Percentiles rank a stretch among this genome's conserved stretches.
Conservation (phyloP, 2,888 invertebrate genomes). For the Toxonevra muliebris region DNA sequence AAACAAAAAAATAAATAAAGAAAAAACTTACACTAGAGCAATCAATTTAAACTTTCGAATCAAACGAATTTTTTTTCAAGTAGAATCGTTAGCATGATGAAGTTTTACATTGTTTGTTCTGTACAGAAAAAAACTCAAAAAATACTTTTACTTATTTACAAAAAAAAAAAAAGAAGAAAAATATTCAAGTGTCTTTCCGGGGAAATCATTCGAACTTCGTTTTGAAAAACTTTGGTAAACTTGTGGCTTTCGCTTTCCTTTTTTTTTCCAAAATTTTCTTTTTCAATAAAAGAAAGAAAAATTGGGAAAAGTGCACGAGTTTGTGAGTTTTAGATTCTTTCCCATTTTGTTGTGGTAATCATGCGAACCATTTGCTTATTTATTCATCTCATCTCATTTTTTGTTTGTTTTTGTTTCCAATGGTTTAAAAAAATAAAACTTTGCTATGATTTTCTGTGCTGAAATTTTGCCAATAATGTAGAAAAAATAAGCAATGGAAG, state of each 20-base stretch:
- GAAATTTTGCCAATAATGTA: slow-evolving; percentile 15
- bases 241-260: too few species aligned
- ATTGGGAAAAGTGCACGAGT: too few species aligned
- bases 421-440: slow-evolving; percentile 6
- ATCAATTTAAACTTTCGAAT: slow-evolving; percentile 2
- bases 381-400: slow-evolving; percentile 21
- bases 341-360: slow-evolving; percentile 14
- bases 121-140: background rate
- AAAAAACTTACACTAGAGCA: background rate
- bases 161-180: background rate
- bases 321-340: too few species aligned
- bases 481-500: background rate
- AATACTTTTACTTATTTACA: background rate
- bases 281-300: background rate
- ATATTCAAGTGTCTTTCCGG: too few species aligned
- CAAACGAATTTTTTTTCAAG: background rate
- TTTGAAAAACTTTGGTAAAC: too few species aligned
- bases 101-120: slow-evolving; percentile 3
- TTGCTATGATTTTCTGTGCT: slow-evolving; percentile 12
- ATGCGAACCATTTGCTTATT: slow-evolving; percentile 28
- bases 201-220: too few species aligned
- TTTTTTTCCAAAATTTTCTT: too few species aligned
- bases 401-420: slow-evolving; percentile 16
- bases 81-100: background rate
- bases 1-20: background rate